Base-by-base conservation (phyloP, 2,888 invertebrate genomes). In the Ecliptopera silaceata region DNA sequence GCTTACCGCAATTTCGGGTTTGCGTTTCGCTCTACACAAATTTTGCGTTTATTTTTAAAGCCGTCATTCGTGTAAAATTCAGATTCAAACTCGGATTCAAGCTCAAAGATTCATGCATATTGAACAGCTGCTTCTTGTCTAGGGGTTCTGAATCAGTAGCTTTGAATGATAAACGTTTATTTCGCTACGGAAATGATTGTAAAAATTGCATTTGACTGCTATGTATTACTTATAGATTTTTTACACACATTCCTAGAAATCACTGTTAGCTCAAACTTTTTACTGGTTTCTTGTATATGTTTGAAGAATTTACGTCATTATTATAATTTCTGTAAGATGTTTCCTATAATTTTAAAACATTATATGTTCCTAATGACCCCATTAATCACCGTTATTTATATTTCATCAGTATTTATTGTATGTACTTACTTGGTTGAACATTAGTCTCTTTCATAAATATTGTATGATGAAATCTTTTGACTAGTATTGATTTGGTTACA, bases 121-220 rank as follows among this genome's bases (percentile, higher is more conserved):
- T n/a, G n/a, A n/a, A n/a, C n/a, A n/a, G n/a, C 41, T 20, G 13
- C 5, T 49, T 13, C 50, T 56, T 46, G 39, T 56, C 50, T 41
- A 42, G 38, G 36, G 29, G 46, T 6, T 13, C 46, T 47, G 47
- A 15, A 39, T 48, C 43, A 38, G 49, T 57, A 53, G 57, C 53
- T 58, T 58, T 58, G 57, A 53, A 58, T 58, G 48, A 53, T 12
- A 58, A 34, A 39, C 13, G 42, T 53, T 53, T 53, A 34, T 49
- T 58, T 58, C 44, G 53, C 53, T 44, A 52, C 49, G 20, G 49
- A 51, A 29, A 39, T 50, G 20, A 55, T 31, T 45, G 46, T 51
- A 46, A 56, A n/a, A 15, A 29, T 22, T 56, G 50, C 50, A 50
- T 56, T 41, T 49, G 44, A 38, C 15, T 49, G 54, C 42, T 55